These are phyloP conservation scores for Atethmia centrago DNA, from an alignment of 2,888 invertebrate genomes.

Conservation along the genomic window DNA sequence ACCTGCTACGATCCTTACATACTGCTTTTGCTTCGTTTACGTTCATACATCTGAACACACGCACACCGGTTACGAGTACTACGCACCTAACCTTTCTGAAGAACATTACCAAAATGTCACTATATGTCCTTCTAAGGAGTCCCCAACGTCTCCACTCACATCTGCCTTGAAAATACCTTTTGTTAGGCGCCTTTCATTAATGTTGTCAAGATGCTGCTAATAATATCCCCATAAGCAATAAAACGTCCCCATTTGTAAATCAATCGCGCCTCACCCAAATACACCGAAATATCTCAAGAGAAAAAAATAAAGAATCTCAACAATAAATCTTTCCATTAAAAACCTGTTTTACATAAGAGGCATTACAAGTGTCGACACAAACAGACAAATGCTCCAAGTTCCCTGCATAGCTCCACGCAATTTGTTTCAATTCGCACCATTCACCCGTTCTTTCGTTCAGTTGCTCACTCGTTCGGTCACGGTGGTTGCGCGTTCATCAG, in stretches of 20 bases:
- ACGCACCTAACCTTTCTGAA: neutral
- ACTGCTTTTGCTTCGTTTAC: neutral
- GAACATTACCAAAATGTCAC: too few relatives aligned
- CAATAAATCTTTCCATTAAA: slow-evolving; percentile 55
- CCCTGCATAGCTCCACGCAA: slow-evolving; percentile 72
- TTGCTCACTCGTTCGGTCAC: slow-evolving; percentile 58
- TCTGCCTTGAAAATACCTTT: neutral
- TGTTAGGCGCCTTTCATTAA: neutral
- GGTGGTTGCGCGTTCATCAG: slow-evolving; percentile 60
- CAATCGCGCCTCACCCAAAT: slow-evolving; percentile 20
- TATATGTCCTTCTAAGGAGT: too few relatives aligned
- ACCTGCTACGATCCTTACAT: neutral
- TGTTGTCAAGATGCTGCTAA: slow-evolving; percentile 3
- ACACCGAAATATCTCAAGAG: slow-evolving; percentile 6
- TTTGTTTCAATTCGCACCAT: slow-evolving; percentile 77
- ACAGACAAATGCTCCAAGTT: slow-evolving; percentile 68
- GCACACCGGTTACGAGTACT: too few relatives aligned
- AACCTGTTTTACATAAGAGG: slow-evolving; percentile 48
- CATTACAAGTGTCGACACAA: slow-evolving; percentile 61
- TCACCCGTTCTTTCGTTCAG: slow-evolving; percentile 64
- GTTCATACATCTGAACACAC: neutral
- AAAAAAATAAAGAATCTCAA: slow-evolving; percentile 34
- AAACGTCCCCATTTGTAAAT: slow-evolving; percentile 42
- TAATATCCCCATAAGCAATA: slow-evolving; percentile 12
- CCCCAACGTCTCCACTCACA: too few relatives aligned